Evolutionary conservation across 1,140 invertebrate species (phyloP), one percentile per base, ranked within the genome.

Genomic region (Hesperophylax magnus): DNA sequence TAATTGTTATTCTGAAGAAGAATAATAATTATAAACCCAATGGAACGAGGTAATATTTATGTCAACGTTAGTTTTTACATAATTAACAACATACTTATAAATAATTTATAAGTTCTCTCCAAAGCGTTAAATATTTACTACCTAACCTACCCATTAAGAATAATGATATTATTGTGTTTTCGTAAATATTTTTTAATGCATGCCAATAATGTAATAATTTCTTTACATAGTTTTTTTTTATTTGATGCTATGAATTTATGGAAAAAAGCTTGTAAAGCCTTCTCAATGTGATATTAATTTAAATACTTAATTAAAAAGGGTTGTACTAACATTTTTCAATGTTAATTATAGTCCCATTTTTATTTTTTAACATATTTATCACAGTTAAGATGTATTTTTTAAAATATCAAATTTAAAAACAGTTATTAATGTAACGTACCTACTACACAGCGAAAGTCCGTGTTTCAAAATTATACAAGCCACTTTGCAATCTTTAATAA

Each of bases 261-360:
- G 34, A 34, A 52, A 72, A 72, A 72, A 54, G 69, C 76, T 81
- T 81, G 78, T 27, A 74, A 81, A 78, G 80, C 80, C 80, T 81
- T 78, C 34, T 71, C 78, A 22, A 77, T 81, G 80, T 81, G 75
- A 81, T 81, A 81, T 81, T 81, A 81, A 81, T 81, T 81, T 81
- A 81, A 81, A 81, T 69, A 75, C 39, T 76, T 76, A 31, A 53
- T 67, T 69, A 54, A 56, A 72, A 72, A 56, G 63, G 58, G 24
- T 22, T 61, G 8, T 61, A 24, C 65, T 34, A 34, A 47, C 15
- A 34, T 69, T 52, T 52, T 34, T 69, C 24, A 67, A 47, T 18
- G 39, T 69, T 39, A 27, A 69, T 52, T 34, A 69, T n/a, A 14
- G 39, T 18, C 18, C 18, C 18, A 18, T 61, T 61, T 61, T 61